These are phyloP conservation scores for Anthopleura sola DNA, from an alignment of 64 coral and sea anemone species.

Conservation along the genomic window DNA sequence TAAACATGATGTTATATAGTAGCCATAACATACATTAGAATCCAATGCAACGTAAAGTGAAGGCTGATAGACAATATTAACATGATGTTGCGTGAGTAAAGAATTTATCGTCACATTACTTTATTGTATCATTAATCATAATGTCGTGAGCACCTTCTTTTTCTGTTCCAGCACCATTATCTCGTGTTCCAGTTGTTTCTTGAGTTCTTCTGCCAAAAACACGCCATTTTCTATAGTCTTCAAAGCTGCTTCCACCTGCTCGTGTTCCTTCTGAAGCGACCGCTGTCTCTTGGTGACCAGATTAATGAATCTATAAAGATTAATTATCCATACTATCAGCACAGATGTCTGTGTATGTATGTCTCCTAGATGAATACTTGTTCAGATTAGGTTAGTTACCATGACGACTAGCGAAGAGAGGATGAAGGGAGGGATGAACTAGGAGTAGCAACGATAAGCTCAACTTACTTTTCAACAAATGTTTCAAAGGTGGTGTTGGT, in stretches of 20 bases:
- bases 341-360: no score
- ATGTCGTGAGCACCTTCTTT: constrained; percentile 57
- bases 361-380: no score
- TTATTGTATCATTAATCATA: not conserved
- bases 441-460: not conserved
- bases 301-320: constrained; percentile 63
- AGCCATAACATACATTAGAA: not conserved
- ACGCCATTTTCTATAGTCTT: constrained; percentile 85
- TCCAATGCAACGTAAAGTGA: no score
- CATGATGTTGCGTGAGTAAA: no score
- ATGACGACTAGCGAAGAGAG: not conserved
- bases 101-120: not conserved
- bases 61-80: no score
- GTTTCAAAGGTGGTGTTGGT: constrained; percentile 95
- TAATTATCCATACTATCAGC: no score
- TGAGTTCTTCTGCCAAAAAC: constrained; percentile 75
- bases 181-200: constrained; percentile 87
- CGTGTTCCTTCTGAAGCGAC: constrained; percentile 59
- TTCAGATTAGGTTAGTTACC: no score
- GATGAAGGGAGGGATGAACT: no score
- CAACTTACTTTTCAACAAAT: constrained; percentile 82
- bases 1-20: not conserved
- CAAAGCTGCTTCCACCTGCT: constrained; percentile 73
- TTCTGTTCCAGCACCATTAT: constrained; percentile 97
- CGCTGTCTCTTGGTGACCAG: constrained; percentile 70